Conservation (phyloP, 2,888 invertebrate species). For the Phyto melanocephala region DNA sequence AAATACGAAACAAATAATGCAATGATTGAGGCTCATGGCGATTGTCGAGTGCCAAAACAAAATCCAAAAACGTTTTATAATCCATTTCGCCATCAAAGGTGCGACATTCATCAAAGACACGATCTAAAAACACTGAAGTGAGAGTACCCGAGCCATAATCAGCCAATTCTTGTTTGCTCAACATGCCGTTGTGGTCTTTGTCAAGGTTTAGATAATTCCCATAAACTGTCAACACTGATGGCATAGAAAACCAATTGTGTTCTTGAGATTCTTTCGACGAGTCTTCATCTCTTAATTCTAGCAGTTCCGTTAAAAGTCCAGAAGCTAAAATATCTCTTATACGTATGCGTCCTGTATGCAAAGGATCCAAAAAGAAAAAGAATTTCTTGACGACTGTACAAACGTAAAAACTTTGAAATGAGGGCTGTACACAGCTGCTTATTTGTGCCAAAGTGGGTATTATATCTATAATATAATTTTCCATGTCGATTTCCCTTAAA, state of each 20-base stretch:
- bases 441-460: slow-evolving; percentile 95
- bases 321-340: slow-evolving; percentile 93
- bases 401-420: slow-evolving; percentile 97
- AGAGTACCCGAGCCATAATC: slow-evolving; percentile 94
- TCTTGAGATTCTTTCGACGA: slow-evolving; percentile 90
- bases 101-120: slow-evolving; percentile 96
- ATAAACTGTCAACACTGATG: slow-evolving; percentile 93
- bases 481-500: slow-evolving; percentile 92
- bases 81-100: slow-evolving; percentile 98
- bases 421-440: slow-evolving; percentile 93
- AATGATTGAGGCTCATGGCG: slow-evolving; percentile 93
- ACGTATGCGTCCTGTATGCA: slow-evolving; percentile 91
- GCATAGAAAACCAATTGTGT: slow-evolving; percentile 94
- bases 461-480: slow-evolving; percentile 95
- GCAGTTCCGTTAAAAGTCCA: slow-evolving; percentile 90
- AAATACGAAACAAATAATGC: slow-evolving; percentile 93
- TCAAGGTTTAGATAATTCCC: slow-evolving; percentile 96
- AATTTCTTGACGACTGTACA: slow-evolving; percentile 98
- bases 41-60: slow-evolving; percentile 95
- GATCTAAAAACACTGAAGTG: slow-evolving; percentile 92
- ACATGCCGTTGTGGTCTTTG: slow-evolving; percentile 96
- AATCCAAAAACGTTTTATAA: slow-evolving; percentile 97
- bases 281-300: slow-evolving; percentile 92
- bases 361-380: slow-evolving; percentile 95
- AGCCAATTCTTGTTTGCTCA: slow-evolving; percentile 92